Percentiles rank a stretch among this genome's conserved stretches.
These are phyloP conservation scores for Leptoclinus maculatus DNA, from an alignment of 2,797 vertebrate species.

Conservation along the genomic window DNA sequence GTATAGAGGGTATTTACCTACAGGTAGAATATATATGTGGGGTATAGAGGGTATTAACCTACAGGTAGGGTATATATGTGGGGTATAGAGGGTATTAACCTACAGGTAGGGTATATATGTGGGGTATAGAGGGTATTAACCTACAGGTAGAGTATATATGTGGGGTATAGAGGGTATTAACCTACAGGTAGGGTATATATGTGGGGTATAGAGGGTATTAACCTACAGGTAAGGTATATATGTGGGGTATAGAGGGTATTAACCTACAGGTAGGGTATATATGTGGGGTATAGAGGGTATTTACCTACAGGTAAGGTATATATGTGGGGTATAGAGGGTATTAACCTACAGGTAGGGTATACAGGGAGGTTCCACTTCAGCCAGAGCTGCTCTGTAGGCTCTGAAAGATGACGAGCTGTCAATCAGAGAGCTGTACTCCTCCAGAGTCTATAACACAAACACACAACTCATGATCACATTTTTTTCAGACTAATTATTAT, in stretches of 20 bases:
- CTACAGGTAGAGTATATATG: neutral
- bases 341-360: constrained; percentile 89
- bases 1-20: neutral
- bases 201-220: neutral
- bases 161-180: neutral
- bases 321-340: neutral
- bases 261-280: neutral
- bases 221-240: neutral
- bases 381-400: constrained; percentile 90
- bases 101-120: constrained; percentile 86
- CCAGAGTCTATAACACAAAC: constrained; percentile 84
- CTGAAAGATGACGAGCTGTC: constrained; percentile 97
- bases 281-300: neutral
- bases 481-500: fast-evolving
- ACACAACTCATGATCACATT: neutral
- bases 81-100: neutral
- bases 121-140: neutral
- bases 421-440: constrained; percentile 93
- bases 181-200: neutral
- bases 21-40: neutral
- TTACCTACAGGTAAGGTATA: neutral
- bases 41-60: neutral
- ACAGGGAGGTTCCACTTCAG: constrained; percentile 93
- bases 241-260: neutral
- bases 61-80: neutral